Conservation (phyloP, 2,888 invertebrate genomes). For the Leptinotarsa juncta region DNA sequence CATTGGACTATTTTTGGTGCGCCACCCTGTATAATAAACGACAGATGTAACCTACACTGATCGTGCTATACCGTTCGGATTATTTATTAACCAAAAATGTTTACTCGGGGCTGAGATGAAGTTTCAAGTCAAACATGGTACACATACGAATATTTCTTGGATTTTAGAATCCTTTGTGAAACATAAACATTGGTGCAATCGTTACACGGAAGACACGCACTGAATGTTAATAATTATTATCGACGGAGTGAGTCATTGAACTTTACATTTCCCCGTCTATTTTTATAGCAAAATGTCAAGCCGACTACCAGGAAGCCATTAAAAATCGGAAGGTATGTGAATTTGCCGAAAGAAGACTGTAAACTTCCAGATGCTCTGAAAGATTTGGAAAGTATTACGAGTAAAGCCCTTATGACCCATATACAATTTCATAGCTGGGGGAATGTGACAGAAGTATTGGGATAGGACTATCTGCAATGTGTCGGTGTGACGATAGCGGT, state of each 20-base stretch:
- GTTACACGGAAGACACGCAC: slow-evolving; percentile 5
- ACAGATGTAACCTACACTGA: not conserved
- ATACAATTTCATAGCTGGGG: not conserved
- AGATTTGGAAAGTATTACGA: not conserved
- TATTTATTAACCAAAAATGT: too few relatives aligned
- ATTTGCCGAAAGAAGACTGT: slow-evolving; percentile 1
- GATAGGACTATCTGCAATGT: not conserved
- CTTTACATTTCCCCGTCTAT: slow-evolving; percentile 25
- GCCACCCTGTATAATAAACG: not conserved
- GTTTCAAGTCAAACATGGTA: not conserved
- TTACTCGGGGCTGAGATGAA: not conserved
- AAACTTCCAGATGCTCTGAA: not conserved
- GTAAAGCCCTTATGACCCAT: not conserved
- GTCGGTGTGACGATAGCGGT: too few relatives aligned
- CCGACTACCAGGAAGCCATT: slow-evolving; percentile 24
- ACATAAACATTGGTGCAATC: not conserved
- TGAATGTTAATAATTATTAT: slow-evolving; percentile 19
- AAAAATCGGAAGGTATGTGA: slow-evolving; percentile 4
- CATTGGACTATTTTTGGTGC: too few relatives aligned
- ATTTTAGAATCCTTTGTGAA: not conserved
- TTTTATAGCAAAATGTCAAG: slow-evolving; percentile 24
- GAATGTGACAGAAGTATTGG: not conserved
- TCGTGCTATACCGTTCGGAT: not conserved
- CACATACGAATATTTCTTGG: not conserved
- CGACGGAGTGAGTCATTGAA: slow-evolving; percentile 18